A percentile compares a stretch with the other conserved stretches of the same genome.
phyloP scores from a whole-genome alignment of 2,888 invertebrate species.

The Melanotus villosus region DNA sequence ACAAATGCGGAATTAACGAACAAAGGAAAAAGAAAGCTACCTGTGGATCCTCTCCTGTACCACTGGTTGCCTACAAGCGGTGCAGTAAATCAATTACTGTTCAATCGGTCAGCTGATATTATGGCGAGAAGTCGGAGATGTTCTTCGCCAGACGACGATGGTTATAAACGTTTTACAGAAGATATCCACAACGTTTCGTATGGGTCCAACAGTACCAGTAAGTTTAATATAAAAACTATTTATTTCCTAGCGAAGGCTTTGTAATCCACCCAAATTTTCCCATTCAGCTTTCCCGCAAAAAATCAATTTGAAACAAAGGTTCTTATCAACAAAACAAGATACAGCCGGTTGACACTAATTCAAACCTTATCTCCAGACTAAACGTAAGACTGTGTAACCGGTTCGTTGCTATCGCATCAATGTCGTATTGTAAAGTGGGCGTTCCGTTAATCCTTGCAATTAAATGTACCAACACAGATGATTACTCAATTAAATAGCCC shows the following conservation, averaged over 20 bases:
- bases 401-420: too few species aligned
- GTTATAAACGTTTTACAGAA: conserved; percentile 77
- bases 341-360: too few species aligned
- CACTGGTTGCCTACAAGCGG: not conserved
- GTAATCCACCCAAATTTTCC: not conserved
- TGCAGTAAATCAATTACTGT: not conserved
- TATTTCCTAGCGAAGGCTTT: not conserved
- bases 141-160: conserved; percentile 74
- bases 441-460: too few species aligned
- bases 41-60: not conserved
- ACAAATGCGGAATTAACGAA: too few species aligned
- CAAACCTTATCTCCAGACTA: too few species aligned
- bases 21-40: too few species aligned
- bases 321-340: too few species aligned
- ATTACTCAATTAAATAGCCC: not conserved
- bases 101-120: not conserved
- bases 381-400: too few species aligned
- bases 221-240: conserved; percentile 58
- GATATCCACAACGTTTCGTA: conserved; percentile 71
- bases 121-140: conserved; percentile 61
- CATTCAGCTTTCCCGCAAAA: not conserved
- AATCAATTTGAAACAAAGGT: too few species aligned
- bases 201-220: conserved; percentile 76
- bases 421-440: too few species aligned
- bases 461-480: not conserved